Evolutionary conservation across 2,888 invertebrate species (phyloP), one percentile per base, ranked within the genome.

Genomic region (Stegophylla sp.): DNA sequence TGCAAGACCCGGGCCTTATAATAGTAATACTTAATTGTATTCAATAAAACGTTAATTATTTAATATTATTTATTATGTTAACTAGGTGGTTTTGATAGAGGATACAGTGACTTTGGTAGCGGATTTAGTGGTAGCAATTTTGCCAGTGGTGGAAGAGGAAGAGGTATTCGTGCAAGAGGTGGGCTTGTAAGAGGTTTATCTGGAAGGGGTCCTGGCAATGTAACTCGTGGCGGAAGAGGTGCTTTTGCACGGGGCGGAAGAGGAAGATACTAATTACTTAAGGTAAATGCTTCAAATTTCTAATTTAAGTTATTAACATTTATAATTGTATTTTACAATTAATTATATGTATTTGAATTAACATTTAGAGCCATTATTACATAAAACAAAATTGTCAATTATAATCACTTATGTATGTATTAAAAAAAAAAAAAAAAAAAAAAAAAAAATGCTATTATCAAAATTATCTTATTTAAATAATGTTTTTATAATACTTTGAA

Each of bases 241-340:
- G 0, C 43, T 13, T 53, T 64, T 74, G 73, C 64, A 13, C 56
- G 81, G 15, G 72, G 81, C 34, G 88, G 81, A 20, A 79, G 82
- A 82, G 76, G 82, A 34, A 79, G 76, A 51, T 82, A 79, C 51
- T 79, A 71, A 71, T 59, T 79, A 51, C 10, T n/a, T 23, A 63
- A 71, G 79, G 79, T 79, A 79, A 51, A 51, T 17, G 13, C 12
- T 13, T n/a, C 17, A 45, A 9, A 72, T 53, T 64, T 51, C 13
- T 45, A 34, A 28, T 75, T 7, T 34, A 17, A 43, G 7, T 53
- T 43, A 66, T 76, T 76, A 59, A 67, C 28, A 45, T 51, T 41
- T 15, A 77, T 12, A 20, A 59, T 59, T 53, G 5, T 64, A 15
- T 20, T 45, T 59, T 45, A 59, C 7, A 26, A 53, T n/a, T 53